Evolutionary conservation across 2,113 vertebrate species (phyloP).

Genomic region (Stigmatopora argus): DNA sequence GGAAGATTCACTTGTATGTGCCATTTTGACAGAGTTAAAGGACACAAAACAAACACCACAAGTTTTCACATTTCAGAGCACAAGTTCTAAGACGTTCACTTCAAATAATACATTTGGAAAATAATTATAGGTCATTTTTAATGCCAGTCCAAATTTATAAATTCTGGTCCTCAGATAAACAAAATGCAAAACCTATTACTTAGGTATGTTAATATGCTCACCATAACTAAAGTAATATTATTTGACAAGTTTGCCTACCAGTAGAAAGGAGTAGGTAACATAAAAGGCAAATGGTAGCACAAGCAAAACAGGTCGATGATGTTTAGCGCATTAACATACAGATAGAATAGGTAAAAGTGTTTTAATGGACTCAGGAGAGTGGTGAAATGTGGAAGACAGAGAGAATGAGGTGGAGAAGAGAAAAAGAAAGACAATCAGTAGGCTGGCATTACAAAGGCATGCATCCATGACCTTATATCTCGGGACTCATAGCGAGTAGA

Average conservation of each 20-base stretch:
- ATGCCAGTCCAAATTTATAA: background rate
- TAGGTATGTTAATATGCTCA: constrained; percentile 71
- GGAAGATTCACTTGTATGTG: too few species aligned
- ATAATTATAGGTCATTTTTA: background rate
- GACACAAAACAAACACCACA: too few species aligned
- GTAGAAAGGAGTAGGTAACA: constrained; percentile 77
- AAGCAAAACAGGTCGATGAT: constrained; percentile 64
- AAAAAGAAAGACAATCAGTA: constrained; percentile 81
- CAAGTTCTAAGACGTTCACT: background rate
- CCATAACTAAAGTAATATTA: constrained; percentile 37
- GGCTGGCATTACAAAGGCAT: constrained; percentile 74
- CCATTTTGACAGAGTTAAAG: too few species aligned
- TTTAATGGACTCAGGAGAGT: constrained; percentile 86
- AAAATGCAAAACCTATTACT: background rate
- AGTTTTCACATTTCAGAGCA: background rate
- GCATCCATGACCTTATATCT: constrained; percentile 78
- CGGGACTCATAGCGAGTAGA: constrained; percentile 42
- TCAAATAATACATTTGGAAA: background rate
- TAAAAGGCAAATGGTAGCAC: constrained; percentile 85
- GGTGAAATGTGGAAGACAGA: constrained; percentile 55
- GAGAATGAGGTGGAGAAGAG: constrained; percentile 54
- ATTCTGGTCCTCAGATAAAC: background rate
- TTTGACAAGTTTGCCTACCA: constrained; percentile 66
- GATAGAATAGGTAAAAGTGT: constrained; percentile 95
- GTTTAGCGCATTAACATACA: constrained; percentile 88